These are phyloP conservation scores for Drosophila novamexicana DNA, from an alignment of 1,140 invertebrate genomes.

Conservation along the genomic window DNA sequence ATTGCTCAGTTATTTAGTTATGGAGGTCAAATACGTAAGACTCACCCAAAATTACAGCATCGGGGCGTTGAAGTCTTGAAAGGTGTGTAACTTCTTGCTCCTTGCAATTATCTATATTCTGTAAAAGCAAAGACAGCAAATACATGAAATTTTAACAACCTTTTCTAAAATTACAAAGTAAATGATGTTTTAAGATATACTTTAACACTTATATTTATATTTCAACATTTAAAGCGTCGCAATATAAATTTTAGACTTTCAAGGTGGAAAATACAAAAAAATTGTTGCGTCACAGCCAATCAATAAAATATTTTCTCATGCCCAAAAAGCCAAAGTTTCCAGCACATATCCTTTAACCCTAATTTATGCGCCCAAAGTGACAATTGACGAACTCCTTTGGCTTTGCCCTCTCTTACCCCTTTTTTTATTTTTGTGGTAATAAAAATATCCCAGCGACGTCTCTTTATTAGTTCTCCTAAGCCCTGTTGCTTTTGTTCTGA, in stretches of 20 bases:
- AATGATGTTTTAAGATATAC: no score
- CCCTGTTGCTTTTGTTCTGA: slow-evolving; percentile 37
- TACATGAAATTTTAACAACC: no score
- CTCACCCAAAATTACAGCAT: no score
- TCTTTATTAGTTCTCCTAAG: slow-evolving; percentile 78
- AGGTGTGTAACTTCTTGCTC: no score
- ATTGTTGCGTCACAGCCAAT: slow-evolving; percentile 66
- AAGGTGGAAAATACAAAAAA: slow-evolving; percentile 2
- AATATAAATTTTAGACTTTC: background rate
- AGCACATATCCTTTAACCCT: slow-evolving; percentile 71
- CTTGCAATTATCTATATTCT: no score
- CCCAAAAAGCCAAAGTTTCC: slow-evolving; percentile 20
- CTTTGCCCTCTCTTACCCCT: slow-evolving; percentile 22
- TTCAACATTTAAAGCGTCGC: background rate
- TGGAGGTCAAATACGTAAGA: no score
- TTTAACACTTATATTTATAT: background rate
- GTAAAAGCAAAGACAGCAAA: no score
- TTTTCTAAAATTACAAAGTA: no score
- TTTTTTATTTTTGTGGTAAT: slow-evolving; percentile 57
- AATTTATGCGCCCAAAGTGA: slow-evolving; percentile 80
- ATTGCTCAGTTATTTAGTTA: no score
- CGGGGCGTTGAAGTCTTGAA: no score
- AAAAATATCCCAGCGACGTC: slow-evolving; percentile 81
- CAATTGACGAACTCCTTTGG: slow-evolving; percentile 74
- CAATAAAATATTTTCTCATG: slow-evolving; percentile 81